A percentile compares a stretch with the other conserved stretches of the same genome.
Evolutionary conservation across 2,797 vertebrate species (phyloP).

Genomic region (Mormyrops attenuatus): DNA sequence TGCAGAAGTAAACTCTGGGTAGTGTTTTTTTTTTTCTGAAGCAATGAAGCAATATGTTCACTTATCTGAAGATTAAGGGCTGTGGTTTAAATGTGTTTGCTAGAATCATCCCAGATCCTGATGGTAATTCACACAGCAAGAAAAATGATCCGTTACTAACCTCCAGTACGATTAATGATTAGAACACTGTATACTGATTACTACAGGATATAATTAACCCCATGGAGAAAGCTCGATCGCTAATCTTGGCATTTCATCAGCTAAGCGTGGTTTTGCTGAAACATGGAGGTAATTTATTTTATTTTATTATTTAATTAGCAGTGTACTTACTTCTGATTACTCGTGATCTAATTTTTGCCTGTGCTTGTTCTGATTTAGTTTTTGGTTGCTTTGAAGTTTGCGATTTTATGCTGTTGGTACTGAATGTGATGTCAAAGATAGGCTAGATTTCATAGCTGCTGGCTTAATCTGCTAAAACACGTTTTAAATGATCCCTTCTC

Average conservation of each 20-base stretch:
- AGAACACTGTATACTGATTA: background rate
- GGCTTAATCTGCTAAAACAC: slow-evolving; percentile 8
- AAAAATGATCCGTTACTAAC: background rate
- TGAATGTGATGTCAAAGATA: background rate
- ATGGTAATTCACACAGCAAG: background rate
- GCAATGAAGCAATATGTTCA: background rate
- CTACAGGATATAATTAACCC: background rate
- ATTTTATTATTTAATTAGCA: background rate
- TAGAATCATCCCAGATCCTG: background rate
- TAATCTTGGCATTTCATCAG: background rate
- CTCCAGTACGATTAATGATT: background rate
- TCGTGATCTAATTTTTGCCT: background rate
- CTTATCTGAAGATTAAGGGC: background rate
- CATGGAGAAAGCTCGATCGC: background rate
- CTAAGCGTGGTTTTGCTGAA: background rate
- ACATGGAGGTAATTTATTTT: background rate
- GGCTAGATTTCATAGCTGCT: background rate
- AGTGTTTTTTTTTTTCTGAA: background rate
- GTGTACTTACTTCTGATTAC: background rate
- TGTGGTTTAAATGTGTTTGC: background rate
- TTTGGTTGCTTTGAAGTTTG: background rate
- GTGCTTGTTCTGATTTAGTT: background rate
- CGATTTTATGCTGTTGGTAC: background rate
- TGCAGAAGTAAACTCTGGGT: background rate
- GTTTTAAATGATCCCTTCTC: background rate